Conservation (phyloP, 53 echinoderm and acorn worm species). For the Crossaster papposus region DNA sequence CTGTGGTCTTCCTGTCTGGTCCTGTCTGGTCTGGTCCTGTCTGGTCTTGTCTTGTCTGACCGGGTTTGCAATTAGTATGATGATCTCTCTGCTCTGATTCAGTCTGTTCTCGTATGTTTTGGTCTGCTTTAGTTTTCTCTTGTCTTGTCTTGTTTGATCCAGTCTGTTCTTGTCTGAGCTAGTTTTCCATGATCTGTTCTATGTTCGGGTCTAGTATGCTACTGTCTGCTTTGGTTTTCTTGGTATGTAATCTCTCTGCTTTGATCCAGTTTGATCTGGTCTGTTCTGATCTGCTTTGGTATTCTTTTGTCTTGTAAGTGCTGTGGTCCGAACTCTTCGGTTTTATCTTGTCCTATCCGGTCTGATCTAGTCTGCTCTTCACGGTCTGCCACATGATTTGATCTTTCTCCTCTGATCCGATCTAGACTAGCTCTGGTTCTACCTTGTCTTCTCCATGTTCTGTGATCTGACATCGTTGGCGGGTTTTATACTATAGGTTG, state of each 20-base stretch:
- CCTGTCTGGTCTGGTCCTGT: background rate
- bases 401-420: background rate
- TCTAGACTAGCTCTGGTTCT: background rate
- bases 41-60: background rate
- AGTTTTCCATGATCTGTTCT: background rate
- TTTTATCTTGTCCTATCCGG: background rate
- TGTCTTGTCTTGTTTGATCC: background rate
- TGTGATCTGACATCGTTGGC: background rate
- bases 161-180: background rate
- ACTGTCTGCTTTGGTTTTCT: background rate
- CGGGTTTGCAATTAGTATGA: no score
- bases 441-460: background rate
- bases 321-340: background rate
- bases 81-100: no score
- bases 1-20: background rate
- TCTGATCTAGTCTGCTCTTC: background rate
- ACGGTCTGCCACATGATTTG: background rate
- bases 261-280: background rate
- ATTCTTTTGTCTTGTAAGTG: background rate
- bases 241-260: background rate
- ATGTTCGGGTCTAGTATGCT: background rate
- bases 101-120: background rate
- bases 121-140: background rate
- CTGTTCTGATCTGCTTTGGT: background rate
- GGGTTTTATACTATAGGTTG: background rate